Conservation (phyloP, 2,113 vertebrate species). For the Brachirus orientalis region DNA sequence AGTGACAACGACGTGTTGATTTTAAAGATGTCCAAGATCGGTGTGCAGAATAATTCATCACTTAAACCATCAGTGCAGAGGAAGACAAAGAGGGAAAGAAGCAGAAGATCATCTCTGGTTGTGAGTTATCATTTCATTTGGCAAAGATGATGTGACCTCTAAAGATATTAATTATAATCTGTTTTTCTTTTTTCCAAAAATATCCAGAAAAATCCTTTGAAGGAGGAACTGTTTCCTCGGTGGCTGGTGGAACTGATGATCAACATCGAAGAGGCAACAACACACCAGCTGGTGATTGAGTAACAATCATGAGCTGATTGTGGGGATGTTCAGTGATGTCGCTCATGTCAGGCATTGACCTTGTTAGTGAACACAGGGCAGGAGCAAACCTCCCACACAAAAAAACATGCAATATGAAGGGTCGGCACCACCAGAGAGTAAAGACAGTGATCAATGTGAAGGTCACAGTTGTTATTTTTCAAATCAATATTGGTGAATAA, state of each 20-base stretch:
- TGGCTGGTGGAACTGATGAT: slow-evolving; percentile 83
- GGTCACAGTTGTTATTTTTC: not conserved
- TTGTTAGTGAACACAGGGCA: not conserved
- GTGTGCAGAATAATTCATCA: not conserved
- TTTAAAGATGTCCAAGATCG: slow-evolving; percentile 16
- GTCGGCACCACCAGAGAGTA: not conserved
- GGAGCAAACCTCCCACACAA: not conserved
- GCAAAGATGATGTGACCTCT: not conserved
- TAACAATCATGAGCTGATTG: slow-evolving; percentile 7
- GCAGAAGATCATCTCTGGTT: accelerated
- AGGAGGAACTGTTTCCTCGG: slow-evolving; percentile 61
- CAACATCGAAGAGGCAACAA: slow-evolving; percentile 84
- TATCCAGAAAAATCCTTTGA: slow-evolving; percentile 2
- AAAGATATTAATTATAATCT: not conserved
- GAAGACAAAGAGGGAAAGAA: not conserved
- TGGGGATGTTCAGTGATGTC: not conserved
- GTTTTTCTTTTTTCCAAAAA: not conserved
- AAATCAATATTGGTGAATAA: too few species aligned
- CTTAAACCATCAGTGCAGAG: not conserved
- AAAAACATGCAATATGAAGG: not conserved
- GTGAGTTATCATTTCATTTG: slow-evolving; percentile 9
- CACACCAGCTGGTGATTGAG: slow-evolving; percentile 81
- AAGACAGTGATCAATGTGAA: not conserved
- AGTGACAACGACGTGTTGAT: not conserved
- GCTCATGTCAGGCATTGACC: not conserved